Evolutionary conservation across 2,888 invertebrate species (phyloP), one percentile per base, ranked within the genome.

Genomic region (Corythucha ciliata): DNA sequence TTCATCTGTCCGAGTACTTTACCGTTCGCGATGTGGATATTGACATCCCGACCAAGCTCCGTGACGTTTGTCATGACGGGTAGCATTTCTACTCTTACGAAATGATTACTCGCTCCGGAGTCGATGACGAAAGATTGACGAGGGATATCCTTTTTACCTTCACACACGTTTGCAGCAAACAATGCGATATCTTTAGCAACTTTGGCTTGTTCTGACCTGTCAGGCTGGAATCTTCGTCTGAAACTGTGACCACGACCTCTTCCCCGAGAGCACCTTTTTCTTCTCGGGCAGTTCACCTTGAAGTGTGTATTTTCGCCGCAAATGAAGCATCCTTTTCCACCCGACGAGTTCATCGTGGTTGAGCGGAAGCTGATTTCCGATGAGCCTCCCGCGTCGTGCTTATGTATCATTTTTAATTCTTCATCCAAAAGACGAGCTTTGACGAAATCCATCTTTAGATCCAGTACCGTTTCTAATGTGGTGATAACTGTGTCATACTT

Each of bases 401-500:
- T 37, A n/a, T 18, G 36, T 49, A 24, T 37, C 22, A 50, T n/a
- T 26, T 52, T 54, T n/a, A 24, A 22, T 36, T 48, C 48, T 18
- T 22, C 18, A 12, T 52, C 47, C 4, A 52, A 22, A 12, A 52
- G 34, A 26, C 39, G 44, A 10, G 46, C 25, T 47, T 56, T 56
- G 14, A 54, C 53, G 44, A 56, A 56, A n/a, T 56, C 47, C 4
- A 56, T 2, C 7, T 22, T 55, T 25, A 53, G 39, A 14, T 33
- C 41, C n/a, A 46, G 18, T 12, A 46, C 18, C 2, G 55, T 55
- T 25, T 55, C 55, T 4, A 55, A 29, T 4, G 55, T 41, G 7
- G 55, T 53, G 8, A 39, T 49, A 16, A 53, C 45, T 1, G 52
- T 48, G 5, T 53, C 41, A 26, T 48, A 48, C 29, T 53, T 48